Evolutionary conservation across 2,888 invertebrate species (phyloP), one percentile per base, ranked within the genome.

Genomic region (Clanis bilineata): DNA sequence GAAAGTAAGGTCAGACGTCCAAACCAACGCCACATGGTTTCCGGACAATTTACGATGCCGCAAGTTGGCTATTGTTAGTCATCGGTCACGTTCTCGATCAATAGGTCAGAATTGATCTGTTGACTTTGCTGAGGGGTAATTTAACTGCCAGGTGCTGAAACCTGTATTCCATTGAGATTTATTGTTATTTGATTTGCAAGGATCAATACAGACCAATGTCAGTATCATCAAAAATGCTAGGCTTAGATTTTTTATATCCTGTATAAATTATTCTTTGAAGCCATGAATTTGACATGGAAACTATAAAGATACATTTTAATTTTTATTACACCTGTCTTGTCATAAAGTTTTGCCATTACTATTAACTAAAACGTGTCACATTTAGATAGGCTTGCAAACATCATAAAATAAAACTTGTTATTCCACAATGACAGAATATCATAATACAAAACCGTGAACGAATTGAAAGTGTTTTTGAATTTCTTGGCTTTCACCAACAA

Each of bases 81-180:
- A 76, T 73, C 72, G 79, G 82, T 86, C 90, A 89, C 87, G 88
- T 88, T 78, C 77, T 74, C 79, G 77, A 77, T 82, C 84, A 83
- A 74, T 84, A 71, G 86, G 79, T 81, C 81, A 82, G 69, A 78
- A 75, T 76, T 79, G 77, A 78, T 74, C 71, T 64, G 66, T 67
- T 60, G 62, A 61, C 59, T 69, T 70, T 65, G 67, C 70, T 67
- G 62, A 71, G 69, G 74, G 72, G 71, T 71, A 74, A 70, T 64
- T 65, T 65, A 3, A 36, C 15, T 39, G 18, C 22, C 39, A n/a
- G 38, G 38, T 21, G 9, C 6, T 44, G 12, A n/a, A 23, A 56
- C 23, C 15, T 15, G 47, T 12, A 10, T n/a, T 58, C 28, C 10
- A 21, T 25, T 21, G 21, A n/a, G 18, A 51, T 39, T 56, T 56